Percentiles rank a stretch among this genome's conserved stretches.
These are phyloP conservation scores for Chondrilla cf. caribensis DNA, from an alignment of 37 sponge, comb jelly and placozoan genomes.

Conservation along the genomic window DNA sequence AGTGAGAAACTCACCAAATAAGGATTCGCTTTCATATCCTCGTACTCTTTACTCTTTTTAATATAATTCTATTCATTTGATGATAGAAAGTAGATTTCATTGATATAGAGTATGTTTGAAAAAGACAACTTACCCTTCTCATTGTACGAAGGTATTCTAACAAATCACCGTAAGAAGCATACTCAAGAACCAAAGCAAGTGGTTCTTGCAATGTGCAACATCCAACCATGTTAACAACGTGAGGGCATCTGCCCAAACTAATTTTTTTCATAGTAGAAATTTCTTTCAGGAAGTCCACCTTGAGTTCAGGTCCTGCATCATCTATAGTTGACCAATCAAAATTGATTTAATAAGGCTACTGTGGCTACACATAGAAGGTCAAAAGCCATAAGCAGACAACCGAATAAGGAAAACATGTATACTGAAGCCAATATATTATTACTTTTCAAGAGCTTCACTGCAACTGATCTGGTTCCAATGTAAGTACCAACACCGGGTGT, in stretches of 20 bases:
- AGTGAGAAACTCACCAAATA: slow-evolving; percentile 10
- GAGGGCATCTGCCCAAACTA: slow-evolving; percentile 19
- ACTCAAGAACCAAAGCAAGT: slow-evolving; percentile 15
- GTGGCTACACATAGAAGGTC: too few species aligned
- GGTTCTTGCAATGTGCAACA: slow-evolving; percentile 25
- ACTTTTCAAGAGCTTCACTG: slow-evolving; percentile 19
- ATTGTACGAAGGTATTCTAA: slow-evolving; percentile 8
- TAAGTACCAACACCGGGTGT: slow-evolving; percentile 21
- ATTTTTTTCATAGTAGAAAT: slow-evolving; percentile 25
- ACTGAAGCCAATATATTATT: background rate
- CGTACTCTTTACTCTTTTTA: slow-evolving; percentile 17
- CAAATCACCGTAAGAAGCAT: slow-evolving; percentile 18
- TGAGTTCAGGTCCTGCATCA: slow-evolving; percentile 28
- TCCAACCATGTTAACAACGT: slow-evolving; percentile 20
- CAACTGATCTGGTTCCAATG: slow-evolving; percentile 7
- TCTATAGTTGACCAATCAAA: background rate
- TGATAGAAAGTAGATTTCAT: too few species aligned
- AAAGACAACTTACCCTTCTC: background rate
- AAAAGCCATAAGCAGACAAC: too few species aligned
- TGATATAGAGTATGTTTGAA: too few species aligned
- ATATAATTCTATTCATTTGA: background rate
- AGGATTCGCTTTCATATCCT: slow-evolving; percentile 14
- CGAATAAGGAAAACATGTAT: too few species aligned
- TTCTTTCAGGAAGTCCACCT: slow-evolving; percentile 19
- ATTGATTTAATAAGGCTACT: too few species aligned